Base-by-base conservation (phyloP, 2,113 vertebrate genomes). In the Gasterosteus aculeatus region DNA sequence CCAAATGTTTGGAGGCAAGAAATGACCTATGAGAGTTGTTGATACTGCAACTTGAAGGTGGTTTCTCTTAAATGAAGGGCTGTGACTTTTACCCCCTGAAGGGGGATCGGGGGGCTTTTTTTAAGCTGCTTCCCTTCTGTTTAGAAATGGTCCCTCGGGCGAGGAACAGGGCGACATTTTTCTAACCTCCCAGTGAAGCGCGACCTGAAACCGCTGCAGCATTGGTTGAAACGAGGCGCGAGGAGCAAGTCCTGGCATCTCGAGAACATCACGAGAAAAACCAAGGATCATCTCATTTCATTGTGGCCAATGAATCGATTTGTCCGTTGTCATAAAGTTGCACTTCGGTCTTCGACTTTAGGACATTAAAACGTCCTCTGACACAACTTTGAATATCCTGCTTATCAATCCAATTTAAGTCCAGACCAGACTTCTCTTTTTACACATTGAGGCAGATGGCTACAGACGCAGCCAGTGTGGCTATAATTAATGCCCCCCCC, bases 401-500 rank as follows among this genome's bases (percentile, higher is more conserved):
- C 39, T 80, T 72, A 67, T 69, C 57, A 75, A 72, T 62, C 72
- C 71, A 63, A 11, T 58, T 19, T 7, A 69, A 73, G 51, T 64
- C 74, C 38, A 49, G 29, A 61, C 4, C 44, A 47, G 65, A 47
- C 51, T 64, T 0, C 38, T 0, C 26, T 58, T 26, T 58, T 58
- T 29, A 47, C 22, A 69, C 53, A n/a, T 4, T 1, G 12, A 59
- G 47, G 58, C 83, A 81, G 87, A 83, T 85, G 83, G 84, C 58
- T 53, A 12, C 53, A 60, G 42, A 11, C 49, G 46, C 41, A 67
- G 15, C 38, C 63, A 72, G 33, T 16, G 5, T 39, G 56, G 75
- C 75, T 77, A 64, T 79, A 88, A 86, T 85, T 81, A 80, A 83
- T 83, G 57, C 71, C 72, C 70, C 60, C 16, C 5, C 53, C 44